Percentiles rank a stretch among this genome's conserved stretches.
Conservation (phyloP, 2,797 vertebrate genomes). For the Luscinia luscinia region DNA sequence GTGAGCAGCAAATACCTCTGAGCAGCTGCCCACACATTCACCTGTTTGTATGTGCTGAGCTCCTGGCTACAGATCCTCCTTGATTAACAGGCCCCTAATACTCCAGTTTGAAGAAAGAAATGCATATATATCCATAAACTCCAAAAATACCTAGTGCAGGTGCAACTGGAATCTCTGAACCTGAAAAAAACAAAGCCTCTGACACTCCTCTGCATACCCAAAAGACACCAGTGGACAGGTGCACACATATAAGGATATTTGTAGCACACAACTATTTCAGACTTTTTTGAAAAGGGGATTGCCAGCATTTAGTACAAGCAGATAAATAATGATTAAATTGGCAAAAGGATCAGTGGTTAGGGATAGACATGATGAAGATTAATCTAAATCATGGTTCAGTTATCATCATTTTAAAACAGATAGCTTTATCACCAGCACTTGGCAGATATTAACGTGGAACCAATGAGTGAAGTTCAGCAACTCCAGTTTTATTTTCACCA, state of each 20-base stretch:
- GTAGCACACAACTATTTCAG: background rate
- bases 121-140: background rate
- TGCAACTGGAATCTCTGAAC: background rate
- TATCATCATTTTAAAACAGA: rapidly evolving
- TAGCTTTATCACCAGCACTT: background rate
- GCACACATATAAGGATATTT: background rate
- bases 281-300: rapidly evolving
- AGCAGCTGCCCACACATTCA: background rate
- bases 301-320: background rate
- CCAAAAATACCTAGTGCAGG: background rate
- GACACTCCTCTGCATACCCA: background rate
- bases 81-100: background rate
- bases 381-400: background rate
- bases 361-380: background rate
- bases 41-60: background rate
- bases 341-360: background rate
- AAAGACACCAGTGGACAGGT: background rate
- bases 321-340: background rate
- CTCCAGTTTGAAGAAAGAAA: background rate
- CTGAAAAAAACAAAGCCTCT: background rate
- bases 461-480: background rate
- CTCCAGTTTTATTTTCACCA: background rate
- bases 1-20: background rate
- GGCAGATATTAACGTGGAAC: background rate
- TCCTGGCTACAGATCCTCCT: background rate